phyloP scores from a whole-genome alignment of 1,140 invertebrate species.

The Drosophila pectinifera region DNA sequence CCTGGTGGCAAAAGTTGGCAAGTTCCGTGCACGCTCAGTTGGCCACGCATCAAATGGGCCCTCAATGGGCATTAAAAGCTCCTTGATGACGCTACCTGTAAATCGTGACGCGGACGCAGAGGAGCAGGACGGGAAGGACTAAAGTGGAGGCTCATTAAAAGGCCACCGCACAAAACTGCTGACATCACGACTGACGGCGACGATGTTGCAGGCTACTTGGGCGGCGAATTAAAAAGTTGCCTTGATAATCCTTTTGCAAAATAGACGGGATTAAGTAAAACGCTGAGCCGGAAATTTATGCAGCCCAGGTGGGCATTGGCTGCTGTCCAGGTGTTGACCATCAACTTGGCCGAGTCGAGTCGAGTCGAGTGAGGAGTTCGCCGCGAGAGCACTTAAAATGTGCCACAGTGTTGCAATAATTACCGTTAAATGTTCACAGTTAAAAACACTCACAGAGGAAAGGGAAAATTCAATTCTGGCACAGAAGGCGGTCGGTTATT shows the following conservation, averaged over 20 bases:
- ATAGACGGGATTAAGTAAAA: slow-evolving; percentile 82
- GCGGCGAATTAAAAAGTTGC: slow-evolving; percentile 79
- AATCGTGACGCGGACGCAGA: neutral
- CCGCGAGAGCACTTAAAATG: slow-evolving; percentile 71
- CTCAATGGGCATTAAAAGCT: slow-evolving; percentile 73
- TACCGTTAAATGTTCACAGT: slow-evolving; percentile 80
- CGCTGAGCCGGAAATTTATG: slow-evolving; percentile 78
- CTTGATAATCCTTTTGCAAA: slow-evolving; percentile 83
- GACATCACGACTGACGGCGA: slow-evolving; percentile 64
- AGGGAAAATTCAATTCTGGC: slow-evolving; percentile 35
- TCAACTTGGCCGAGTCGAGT: slow-evolving; percentile 23
- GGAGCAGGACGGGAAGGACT: slow-evolving; percentile 1
- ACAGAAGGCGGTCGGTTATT: slow-evolving; percentile 68
- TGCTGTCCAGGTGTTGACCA: slow-evolving; percentile 50
- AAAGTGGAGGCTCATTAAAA: slow-evolving; percentile 61
- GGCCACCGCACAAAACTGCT: slow-evolving; percentile 78
- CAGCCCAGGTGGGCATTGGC: slow-evolving; percentile 57
- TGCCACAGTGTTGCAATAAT: slow-evolving; percentile 83
- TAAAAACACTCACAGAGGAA: slow-evolving; percentile 66
- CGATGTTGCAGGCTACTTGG: slow-evolving; percentile 35
- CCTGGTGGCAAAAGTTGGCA: slow-evolving; percentile 52
- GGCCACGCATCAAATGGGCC: slow-evolving; percentile 77
- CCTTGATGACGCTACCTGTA: slow-evolving; percentile 19
- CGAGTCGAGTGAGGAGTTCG: slow-evolving; percentile 25
- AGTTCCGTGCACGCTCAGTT: slow-evolving; percentile 61